Conservation (phyloP, 2,113 vertebrate species). For the Scortum barcoo region DNA sequence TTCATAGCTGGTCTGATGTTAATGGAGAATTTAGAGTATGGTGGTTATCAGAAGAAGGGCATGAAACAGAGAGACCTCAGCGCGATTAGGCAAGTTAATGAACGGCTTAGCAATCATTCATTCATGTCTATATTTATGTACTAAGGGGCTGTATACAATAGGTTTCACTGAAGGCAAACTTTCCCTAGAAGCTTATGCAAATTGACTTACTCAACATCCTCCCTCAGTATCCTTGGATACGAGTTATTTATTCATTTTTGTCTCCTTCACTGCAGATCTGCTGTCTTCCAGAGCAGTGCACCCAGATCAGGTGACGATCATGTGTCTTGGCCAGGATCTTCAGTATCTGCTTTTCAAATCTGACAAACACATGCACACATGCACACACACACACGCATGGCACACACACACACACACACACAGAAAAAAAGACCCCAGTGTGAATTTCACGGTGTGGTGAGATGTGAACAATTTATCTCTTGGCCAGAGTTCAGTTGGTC, state of each 20-base stretch:
- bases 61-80: constrained; percentile 19
- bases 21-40: not conserved
- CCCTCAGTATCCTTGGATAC: constrained; percentile 66
- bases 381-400: constrained; percentile 19
- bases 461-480: constrained; percentile 47
- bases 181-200: constrained; percentile 64
- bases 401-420: constrained; percentile 29
- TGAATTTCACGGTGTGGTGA: constrained; percentile 61
- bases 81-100: constrained; percentile 27
- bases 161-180: constrained; percentile 59
- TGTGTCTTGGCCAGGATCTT: constrained; percentile 37
- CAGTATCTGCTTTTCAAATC: constrained; percentile 29
- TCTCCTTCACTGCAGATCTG: constrained; percentile 42
- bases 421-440: constrained; percentile 4
- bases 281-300: constrained; percentile 36
- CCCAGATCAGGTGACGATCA: constrained; percentile 54
- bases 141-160: constrained; percentile 22
- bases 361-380: constrained; percentile 13
- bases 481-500: constrained; percentile 49
- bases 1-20: not conserved
- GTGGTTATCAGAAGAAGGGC: not conserved
- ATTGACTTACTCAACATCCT: constrained; percentile 66
- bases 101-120: constrained; percentile 19
- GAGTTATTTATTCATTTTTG: constrained; percentile 58
- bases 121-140: constrained; percentile 18